Evolutionary conservation across 2,888 invertebrate genomes (phyloP), one percentile per base, ranked within the genome.

Genomic region (Calliopum simillimum): DNA sequence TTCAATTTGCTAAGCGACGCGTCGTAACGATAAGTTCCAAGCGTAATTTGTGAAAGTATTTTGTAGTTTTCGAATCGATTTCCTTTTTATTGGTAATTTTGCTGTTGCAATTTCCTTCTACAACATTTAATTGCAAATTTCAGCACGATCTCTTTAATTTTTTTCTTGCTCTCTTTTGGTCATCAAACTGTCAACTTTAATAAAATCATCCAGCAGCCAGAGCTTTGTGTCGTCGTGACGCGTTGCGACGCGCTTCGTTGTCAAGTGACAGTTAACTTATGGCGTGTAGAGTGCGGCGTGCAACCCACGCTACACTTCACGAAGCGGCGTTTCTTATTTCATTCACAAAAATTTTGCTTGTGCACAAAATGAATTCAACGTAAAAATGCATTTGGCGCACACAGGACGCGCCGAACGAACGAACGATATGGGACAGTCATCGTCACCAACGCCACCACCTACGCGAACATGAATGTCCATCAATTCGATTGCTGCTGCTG

Each of bases 301-400:
- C 46, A 21, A 46, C 44, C 43, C 46, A 46, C 53, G 23, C 47
- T 41, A 23, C 19, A 23, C 53, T 53, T 53, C 23, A 23, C 21
- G 4, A 33, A n/a, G n/a, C n/a, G n/a, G 33, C 33, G 46, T 44
- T 62, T 46, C 47, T 47, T 21, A 62, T 62, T 63, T 49, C 63
- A 63, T 63, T 63, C 63, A 63, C 49, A 49, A 63, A 25, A 33
- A 33, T 33, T 33, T 33, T 33, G 33, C 33, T 33, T 6, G 33
- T 33, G 33, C 33, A 33, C 33, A 8, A 33, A 33, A 33, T 25
- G 47, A 44, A 46, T 23, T 46, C 25, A n/a, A 21, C n/a, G 23
- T 62, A 62, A 46, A 62, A 59, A 44, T 23, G 21, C 62, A 62
- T 44, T 19, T 21, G 14, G 21, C 5, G 61, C 61, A 46, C 5